Base-by-base conservation (phyloP, 2,888 invertebrate genomes). In the Cheilosia urbana region DNA sequence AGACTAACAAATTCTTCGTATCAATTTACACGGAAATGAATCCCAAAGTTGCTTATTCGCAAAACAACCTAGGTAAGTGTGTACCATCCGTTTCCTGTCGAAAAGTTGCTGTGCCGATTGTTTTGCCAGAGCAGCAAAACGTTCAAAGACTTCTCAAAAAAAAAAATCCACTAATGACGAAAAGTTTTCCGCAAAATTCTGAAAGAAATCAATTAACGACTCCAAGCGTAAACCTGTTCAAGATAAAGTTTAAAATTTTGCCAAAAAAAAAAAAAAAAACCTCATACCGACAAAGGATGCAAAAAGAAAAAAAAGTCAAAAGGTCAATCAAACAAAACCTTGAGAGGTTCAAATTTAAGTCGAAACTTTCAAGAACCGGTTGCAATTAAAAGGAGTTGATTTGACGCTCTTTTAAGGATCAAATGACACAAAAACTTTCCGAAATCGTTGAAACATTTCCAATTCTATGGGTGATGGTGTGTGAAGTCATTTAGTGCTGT, bases 171-270 rank as follows among this genome's bases (percentile, higher is more conserved):
- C 21, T 51, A 51, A 51, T 24, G 51, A 51, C 30, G 9, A n/a
- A 55, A 55, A 55, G 17, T 30, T 55, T 55, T 30, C 11, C 7
- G n/a, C 11, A 51, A 51, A 27, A 3, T 55, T 55, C 9, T 30
- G 9, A 21, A 37, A 42, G 15, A 45, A 57, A 66, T 47, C 47
- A 60, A 51, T 55, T 55, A 55, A 55, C 11, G 53, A 62, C 47
- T 55, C 30, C 24, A 19, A 57, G 37, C 47, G 57, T 49, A 47
- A 45, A 42, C 69, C 63, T 24, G 40, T 42, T 42, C 34, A 57
- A 51, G 37, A 58, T 21, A 34, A 58, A 58, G 19, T 58, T 58
- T 27, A 2, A 57, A 34, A 57, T 19, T 4, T 19, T 57, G 5
- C 19, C 6, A 37, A 17, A 34, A 4, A 53, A 17, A 17, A 4